phyloP scores from a whole-genome alignment of 1,140 invertebrate species.

The Drosophila quadrilineata region DNA sequence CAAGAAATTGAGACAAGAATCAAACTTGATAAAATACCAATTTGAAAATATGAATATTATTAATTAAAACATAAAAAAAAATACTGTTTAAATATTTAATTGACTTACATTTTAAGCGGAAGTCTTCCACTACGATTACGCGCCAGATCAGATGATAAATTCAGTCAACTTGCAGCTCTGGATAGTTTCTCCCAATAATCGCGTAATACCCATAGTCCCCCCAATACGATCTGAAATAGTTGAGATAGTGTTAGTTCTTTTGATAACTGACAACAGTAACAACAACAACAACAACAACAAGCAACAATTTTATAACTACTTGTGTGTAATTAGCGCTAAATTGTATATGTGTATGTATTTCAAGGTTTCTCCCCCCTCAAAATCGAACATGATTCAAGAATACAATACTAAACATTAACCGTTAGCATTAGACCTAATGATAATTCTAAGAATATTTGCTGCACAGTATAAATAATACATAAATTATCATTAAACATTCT shows the following conservation, averaged over 20 bases:
- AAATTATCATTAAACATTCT: conserved; percentile 35
- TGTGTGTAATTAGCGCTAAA: conserved; percentile 53
- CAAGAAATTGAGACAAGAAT: conserved; percentile 36
- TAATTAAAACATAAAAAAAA: conserved; percentile 2
- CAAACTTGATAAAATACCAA: conserved; percentile 42
- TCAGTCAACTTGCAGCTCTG: conserved; percentile 35
- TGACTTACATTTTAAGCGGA: conserved; percentile 79
- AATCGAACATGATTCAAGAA: conserved; percentile 33
- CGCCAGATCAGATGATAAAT: conserved; percentile 45
- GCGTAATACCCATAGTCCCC: conserved; percentile 13
- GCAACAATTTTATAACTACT: conserved; percentile 27
- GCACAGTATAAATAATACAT: conserved; percentile 65
- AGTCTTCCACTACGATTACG: conserved; percentile 81
- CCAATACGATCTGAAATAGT: conserved; percentile 13
- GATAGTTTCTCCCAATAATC: background rate
- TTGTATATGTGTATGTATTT: conserved; percentile 65
- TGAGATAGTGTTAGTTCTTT: conserved; percentile 30
- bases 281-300: conserved; percentile 1
- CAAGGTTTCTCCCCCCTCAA: conserved; percentile 67
- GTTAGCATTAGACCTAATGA: conserved; percentile 16
- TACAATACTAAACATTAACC: conserved; percentile 19
- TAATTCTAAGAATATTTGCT: conserved; percentile 31
- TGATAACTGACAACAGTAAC: too few species aligned
- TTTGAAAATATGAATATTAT: too few species aligned
- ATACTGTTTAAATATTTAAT: conserved; percentile 35